Conservation (phyloP, 2,888 invertebrate genomes). For the Drosophila lutescens region DNA sequence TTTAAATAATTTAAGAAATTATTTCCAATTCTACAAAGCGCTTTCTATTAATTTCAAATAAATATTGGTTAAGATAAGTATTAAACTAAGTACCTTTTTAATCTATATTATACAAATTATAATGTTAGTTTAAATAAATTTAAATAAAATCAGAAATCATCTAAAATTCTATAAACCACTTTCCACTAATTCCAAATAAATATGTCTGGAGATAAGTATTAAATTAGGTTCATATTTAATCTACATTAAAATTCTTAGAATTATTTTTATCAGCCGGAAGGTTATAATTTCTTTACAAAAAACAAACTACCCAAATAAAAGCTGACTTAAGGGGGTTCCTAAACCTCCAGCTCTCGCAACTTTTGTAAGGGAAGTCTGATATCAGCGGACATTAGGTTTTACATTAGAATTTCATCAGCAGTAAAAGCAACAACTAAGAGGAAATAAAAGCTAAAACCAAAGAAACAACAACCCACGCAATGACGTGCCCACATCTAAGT, state of each 20-base stretch:
- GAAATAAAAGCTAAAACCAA: slow-evolving; percentile 37
- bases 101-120: too few relatives aligned
- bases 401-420: slow-evolving; percentile 44
- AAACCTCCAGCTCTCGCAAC: not conserved
- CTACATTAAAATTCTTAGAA: not conserved
- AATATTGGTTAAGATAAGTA: not conserved
- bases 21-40: too few relatives aligned
- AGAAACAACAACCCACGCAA: slow-evolving; percentile 35
- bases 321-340: slow-evolving; percentile 1
- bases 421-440: slow-evolving; percentile 16
- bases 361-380: slow-evolving; percentile 33
- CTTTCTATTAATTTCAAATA: too few relatives aligned
- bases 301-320: not conserved
- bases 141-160: too few relatives aligned
- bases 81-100: not conserved
- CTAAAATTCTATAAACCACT: too few relatives aligned
- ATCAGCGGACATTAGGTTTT: slow-evolving; percentile 48
- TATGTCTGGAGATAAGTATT: not conserved
- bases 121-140: too few relatives aligned
- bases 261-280: not conserved
- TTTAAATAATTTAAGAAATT: too few relatives aligned
- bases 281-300: too few relatives aligned
- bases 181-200: too few relatives aligned
- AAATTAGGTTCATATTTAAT: not conserved
- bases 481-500: slow-evolving; percentile 45